Percentiles rank a stretch among this genome's conserved stretches.
These are phyloP conservation scores for Dasyurus viverrinus DNA, from an alignment of 2,113 vertebrate genomes.

Conservation along the genomic window DNA sequence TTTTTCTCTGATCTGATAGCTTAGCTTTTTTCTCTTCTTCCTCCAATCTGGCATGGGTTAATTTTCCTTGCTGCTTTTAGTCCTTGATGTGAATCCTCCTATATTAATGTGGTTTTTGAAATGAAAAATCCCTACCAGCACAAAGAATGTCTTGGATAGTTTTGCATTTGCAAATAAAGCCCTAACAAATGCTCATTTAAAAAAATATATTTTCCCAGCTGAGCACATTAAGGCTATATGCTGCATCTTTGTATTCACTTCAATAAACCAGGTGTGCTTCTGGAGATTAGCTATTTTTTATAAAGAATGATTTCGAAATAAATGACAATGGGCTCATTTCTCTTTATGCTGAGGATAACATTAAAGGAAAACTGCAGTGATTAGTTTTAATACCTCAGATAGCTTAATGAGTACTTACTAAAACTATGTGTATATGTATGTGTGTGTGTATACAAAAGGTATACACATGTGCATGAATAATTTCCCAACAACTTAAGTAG, in stretches of 20 bases:
- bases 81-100: conserved; percentile 72
- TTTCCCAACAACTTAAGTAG: conserved; percentile 75
- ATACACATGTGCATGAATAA: conserved; percentile 62
- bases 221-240: conserved; percentile 60
- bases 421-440: conserved; percentile 43
- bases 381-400: conserved; percentile 80
- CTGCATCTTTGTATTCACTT: conserved; percentile 71
- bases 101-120: conserved; percentile 77
- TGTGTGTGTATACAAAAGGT: not conserved
- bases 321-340: conserved; percentile 78
- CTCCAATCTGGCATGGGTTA: conserved; percentile 70
- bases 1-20: conserved; percentile 62
- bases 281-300: conserved; percentile 77
- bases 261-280: conserved; percentile 74
- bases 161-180: conserved; percentile 76
- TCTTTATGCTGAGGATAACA: conserved; percentile 77
- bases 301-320: conserved; percentile 77
- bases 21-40: not conserved
- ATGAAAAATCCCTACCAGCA: conserved; percentile 75
- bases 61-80: conserved; percentile 71
- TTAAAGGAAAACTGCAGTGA: conserved; percentile 75
- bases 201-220: conserved; percentile 71
- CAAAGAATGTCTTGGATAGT: conserved; percentile 70
- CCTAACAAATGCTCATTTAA: conserved; percentile 75
- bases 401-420: conserved; percentile 79